A percentile compares a stretch with the other conserved stretches of the same genome.
phyloP scores from a whole-genome alignment of 2,797 vertebrate genomes.

The Gymnopithys bicolor region DNA sequence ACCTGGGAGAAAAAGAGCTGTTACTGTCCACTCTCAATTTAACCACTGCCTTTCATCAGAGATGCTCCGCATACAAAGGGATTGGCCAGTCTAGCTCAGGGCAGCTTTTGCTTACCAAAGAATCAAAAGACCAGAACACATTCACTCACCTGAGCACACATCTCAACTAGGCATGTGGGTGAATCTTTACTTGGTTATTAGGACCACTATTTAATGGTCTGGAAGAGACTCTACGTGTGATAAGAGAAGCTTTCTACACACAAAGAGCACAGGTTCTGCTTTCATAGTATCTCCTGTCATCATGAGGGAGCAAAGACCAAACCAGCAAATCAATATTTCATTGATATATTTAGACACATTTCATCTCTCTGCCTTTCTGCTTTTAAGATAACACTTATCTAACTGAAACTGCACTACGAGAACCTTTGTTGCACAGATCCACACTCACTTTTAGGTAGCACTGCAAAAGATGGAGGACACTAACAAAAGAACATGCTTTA shows the following conservation, averaged over 20 bases:
- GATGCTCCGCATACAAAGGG: neutral
- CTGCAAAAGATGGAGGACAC: neutral
- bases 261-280: neutral
- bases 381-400: neutral
- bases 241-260: neutral
- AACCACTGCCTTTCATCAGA: neutral
- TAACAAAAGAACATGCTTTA: neutral
- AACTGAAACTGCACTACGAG: neutral
- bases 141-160: neutral
- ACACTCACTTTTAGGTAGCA: neutral
- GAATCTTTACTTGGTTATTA: neutral
- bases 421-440: neutral
- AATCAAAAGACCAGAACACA: neutral
- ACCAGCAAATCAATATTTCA: neutral
- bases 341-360: neutral
- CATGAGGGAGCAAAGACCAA: neutral
- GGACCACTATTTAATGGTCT: neutral
- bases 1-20: conserved; percentile 80
- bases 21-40: neutral
- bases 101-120: neutral
- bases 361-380: neutral
- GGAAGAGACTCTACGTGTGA: neutral
- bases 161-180: neutral
- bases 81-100: neutral
- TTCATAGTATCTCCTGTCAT: neutral